Evolutionary conservation across 64 coral and sea anemone species (phyloP), one percentile per base, ranked within the genome.

Genomic region (Cladopsammia gracilis): DNA sequence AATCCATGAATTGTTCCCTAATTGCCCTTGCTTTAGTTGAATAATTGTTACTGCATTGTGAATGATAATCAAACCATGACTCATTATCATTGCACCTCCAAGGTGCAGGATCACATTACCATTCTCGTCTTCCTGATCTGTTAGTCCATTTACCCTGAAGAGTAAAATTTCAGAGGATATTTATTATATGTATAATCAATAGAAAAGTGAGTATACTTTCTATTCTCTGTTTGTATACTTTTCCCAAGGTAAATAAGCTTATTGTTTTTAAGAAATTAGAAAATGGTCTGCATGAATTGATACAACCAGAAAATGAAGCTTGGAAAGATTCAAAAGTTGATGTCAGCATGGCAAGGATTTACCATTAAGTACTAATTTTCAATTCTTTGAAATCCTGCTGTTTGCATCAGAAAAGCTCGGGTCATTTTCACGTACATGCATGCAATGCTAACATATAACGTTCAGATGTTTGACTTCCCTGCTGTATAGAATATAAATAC

Each of bases 71-170:
- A 8, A 88, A 22, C 45, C 45, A 59, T 12, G 86, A 88, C 22
- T 42, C 16, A 34, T 34, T 34, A 15, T 45, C 19, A 42, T 77
- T 73, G 9, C 62, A 56, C 73, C 88, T 78, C 88, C 88, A 90
- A 49, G 75, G 16, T 50, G 56, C 88, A 45, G 73, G 88, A 79
- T 66, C 18, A 90, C 23, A 19, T 77, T 23, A 53, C 86, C 86
- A 15, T 48, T 72, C 16, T 23, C 69, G 71, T 88, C 70, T 14
- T 88, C 86, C 10, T 72, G 12, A 73, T 88, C 86, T 75, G 22
- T 51, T 23, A 13, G 4, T 76, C 20, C 43, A 77, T 18, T 24
- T 16, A 81, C 77, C 52, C 77, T 81, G 77, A 81, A 81, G 59
- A 52, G 16, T n/a, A 59, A 6, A 59, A 54, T 54, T 48, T 34